Percentiles rank a stretch among this genome's conserved stretches.
phyloP scores from a whole-genome alignment of 2,888 invertebrate genomes.

The Tromatobia lineatoria region DNA sequence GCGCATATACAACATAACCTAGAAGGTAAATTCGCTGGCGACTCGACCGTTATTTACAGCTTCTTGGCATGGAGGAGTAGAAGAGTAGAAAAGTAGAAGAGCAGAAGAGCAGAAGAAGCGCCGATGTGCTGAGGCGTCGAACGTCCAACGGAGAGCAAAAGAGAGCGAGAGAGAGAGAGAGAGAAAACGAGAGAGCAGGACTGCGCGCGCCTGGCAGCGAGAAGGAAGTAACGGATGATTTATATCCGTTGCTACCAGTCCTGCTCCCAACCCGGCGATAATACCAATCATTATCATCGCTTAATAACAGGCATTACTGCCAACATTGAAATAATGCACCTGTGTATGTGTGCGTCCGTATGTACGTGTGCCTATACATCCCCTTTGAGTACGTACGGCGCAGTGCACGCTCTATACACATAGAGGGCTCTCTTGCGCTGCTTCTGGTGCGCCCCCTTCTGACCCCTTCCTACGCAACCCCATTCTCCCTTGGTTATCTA shows the following conservation, averaged over 20 bases:
- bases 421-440: slow-evolving; percentile 24
- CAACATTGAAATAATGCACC: slow-evolving; percentile 85
- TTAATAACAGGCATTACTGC: slow-evolving; percentile 86
- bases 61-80: slow-evolving; percentile 78
- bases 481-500: slow-evolving; percentile 31
- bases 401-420: slow-evolving; percentile 10
- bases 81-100: slow-evolving; percentile 25
- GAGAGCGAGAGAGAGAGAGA: neutral
- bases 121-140: slow-evolving; percentile 34
- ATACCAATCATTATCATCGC: slow-evolving; percentile 86
- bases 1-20: neutral
- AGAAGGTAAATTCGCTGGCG: slow-evolving; percentile 67
- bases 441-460: slow-evolving; percentile 46
- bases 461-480: slow-evolving; percentile 32
- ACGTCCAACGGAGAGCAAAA: neutral
- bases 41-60: slow-evolving; percentile 83
- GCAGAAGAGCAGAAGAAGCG: slow-evolving; percentile 39
- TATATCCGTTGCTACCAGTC: slow-evolving; percentile 85
- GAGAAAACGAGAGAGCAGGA: slow-evolving; percentile 58
- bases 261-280: slow-evolving; percentile 85
- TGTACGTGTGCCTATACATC: slow-evolving; percentile 34
- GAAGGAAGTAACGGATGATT: slow-evolving; percentile 85
- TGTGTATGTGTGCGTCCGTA: slow-evolving; percentile 33
- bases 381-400: slow-evolving; percentile 40
- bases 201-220: slow-evolving; percentile 76